These are phyloP conservation scores for Aphrophora alni DNA, from an alignment of 2,888 invertebrate genomes.

Conservation along the genomic window DNA sequence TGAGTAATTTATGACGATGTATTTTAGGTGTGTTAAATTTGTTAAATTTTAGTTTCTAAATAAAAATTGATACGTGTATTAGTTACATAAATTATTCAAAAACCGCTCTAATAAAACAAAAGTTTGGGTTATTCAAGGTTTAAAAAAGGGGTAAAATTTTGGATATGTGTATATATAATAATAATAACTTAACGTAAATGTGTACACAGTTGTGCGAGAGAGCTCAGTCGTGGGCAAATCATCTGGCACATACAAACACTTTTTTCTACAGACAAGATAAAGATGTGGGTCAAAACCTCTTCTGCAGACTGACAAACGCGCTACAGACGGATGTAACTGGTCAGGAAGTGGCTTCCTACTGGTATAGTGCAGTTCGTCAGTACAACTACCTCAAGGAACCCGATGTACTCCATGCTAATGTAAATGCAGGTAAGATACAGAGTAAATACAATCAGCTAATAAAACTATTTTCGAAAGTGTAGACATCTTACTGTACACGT, in stretches of 20 bases:
- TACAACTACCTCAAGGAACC: constrained; percentile 77
- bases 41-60: no score
- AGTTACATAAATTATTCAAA: no score
- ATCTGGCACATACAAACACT: constrained; percentile 79
- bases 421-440: constrained; percentile 72
- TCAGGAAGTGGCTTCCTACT: constrained; percentile 80
- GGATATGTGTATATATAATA: no score
- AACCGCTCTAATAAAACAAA: no score
- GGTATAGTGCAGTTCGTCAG: constrained; percentile 80
- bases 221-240: constrained; percentile 89
- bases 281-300: constrained; percentile 81
- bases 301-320: constrained; percentile 73
- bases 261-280: constrained; percentile 77
- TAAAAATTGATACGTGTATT: no score
- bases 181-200: no score
- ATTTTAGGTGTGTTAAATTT: no score
- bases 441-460: background rate
- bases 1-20: no score
- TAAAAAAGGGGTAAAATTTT: no score
- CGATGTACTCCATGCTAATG: constrained; percentile 76
- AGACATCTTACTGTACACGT: constrained; percentile 11
- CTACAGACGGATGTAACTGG: constrained; percentile 74
- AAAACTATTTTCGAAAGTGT: background rate
- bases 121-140: no score
- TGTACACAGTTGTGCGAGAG: constrained; percentile 81